A percentile compares a stretch with the other conserved stretches of the same genome.
Evolutionary conservation across 1,140 invertebrate species (phyloP).

Genomic region (Drosophila pandora): DNA sequence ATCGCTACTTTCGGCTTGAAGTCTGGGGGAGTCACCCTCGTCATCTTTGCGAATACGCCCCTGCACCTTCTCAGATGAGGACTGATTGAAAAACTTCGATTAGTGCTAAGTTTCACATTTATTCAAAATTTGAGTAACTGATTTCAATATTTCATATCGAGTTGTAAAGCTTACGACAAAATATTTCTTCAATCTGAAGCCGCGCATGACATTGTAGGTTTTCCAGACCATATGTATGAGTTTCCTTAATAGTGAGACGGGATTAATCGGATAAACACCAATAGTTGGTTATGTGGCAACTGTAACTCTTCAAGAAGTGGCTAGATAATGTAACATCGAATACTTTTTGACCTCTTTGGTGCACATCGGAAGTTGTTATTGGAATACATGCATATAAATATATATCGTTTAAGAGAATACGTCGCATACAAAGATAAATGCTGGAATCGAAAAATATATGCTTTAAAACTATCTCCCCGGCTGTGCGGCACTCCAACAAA

Average conservation of each 20-base stretch:
- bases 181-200: not conserved
- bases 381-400: slow-evolving; percentile 14
- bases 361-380: too few species aligned
- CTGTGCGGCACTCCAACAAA: not conserved
- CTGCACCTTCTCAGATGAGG: too few species aligned
- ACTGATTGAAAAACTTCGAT: too few species aligned
- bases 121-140: not conserved
- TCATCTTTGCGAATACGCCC: too few species aligned
- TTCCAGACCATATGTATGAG: not conserved
- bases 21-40: too few species aligned
- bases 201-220: not conserved
- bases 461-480: not conserved
- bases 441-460: slow-evolving; percentile 30
- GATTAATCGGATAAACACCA: too few species aligned
- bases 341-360: too few species aligned
- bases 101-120: slow-evolving; percentile 1
- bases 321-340: too few species aligned
- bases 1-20: too few species aligned
- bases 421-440: slow-evolving; percentile 26
- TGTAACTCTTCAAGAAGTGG: too few species aligned
- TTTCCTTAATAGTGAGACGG: not conserved
- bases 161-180: slow-evolving; percentile 1
- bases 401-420: slow-evolving; percentile 7
- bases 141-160: slow-evolving; percentile 3
- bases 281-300: too few species aligned